Base-by-base conservation (phyloP, 2,888 invertebrate genomes). In the Napeogenes sylphis region DNA sequence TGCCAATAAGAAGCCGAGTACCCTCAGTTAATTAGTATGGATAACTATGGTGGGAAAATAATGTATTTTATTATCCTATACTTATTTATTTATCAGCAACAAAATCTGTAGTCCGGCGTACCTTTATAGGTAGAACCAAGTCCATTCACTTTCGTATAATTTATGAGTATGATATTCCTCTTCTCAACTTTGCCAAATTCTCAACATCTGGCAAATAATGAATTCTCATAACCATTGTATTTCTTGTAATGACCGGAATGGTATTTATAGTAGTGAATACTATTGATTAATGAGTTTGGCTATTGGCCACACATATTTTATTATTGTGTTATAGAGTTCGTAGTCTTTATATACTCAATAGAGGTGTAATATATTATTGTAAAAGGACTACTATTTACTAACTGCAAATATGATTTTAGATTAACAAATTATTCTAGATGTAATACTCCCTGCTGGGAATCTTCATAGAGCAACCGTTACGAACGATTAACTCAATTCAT, bases 401-500 rank as follows among this genome's bases (percentile, higher is more conserved):
- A 42, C 4, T 3, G 42, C 3, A 2, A 42, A 42, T 10, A 8
- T 30, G 6, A 8, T 30, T 30, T 30, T 30, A 30, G 33, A 59
- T 51, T 65, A 65, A 59, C 59, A 57, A 51, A 63, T 67, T 67
- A 67, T 61, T 54, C 58, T 58, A 61, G 60, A 55, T 45, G 64
- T 61, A 45, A 61, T 57, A 61, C 51, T 61, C 64, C 59, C 62
- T 21, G 56, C 45, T 46, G 63, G 46, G 61, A 58, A 63, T 67
- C 61, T 65, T 63, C 63, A 58, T 56, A 60, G 58, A 57, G 13
- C 46, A 60, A 68, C 63, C 68, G 65, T 65, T 79, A 77, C 71
- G 72, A 78, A 77, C 83, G 84, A 85, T 87, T 84, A 84, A 81
- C 81, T 80, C 79, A 80, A 85, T 87, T 83, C 81, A 82, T 80